A percentile compares a stretch with the other conserved stretches of the same genome.
These are phyloP conservation scores for Leucophenga maculata DNA, from an alignment of 2,888 invertebrate genomes.

Conservation along the genomic window DNA sequence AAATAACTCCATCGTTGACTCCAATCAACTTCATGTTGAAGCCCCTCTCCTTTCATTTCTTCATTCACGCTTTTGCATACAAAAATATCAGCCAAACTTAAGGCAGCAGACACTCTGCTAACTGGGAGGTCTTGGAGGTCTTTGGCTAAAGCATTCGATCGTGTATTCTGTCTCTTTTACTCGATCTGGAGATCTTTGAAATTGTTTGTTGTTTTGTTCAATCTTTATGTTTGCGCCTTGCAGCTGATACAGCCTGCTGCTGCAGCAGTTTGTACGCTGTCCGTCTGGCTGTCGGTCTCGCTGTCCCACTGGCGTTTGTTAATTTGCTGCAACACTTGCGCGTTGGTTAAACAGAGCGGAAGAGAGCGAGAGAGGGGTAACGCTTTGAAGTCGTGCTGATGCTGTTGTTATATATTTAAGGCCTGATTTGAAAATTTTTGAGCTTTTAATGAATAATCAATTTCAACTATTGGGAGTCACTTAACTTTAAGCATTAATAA, in stretches of 20 bases:
- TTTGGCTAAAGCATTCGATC: not conserved
- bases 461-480: too few species aligned
- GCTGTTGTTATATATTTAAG: slow-evolving; percentile 10
- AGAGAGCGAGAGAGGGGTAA: not conserved
- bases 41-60: slow-evolving; percentile 17
- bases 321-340: slow-evolving; percentile 4
- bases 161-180: not conserved
- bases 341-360: not conserved
- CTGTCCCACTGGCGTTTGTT: not conserved
- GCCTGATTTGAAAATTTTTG: too few species aligned
- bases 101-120: slow-evolving; percentile 37
- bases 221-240: slow-evolving; percentile 28
- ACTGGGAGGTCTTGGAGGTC: slow-evolving; percentile 54
- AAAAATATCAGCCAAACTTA: not conserved
- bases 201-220: slow-evolving; percentile 23
- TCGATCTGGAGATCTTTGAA: not conserved
- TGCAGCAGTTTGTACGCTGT: too few species aligned
- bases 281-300: not conserved
- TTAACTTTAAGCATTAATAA: too few species aligned
- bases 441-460: too few species aligned
- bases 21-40: slow-evolving; percentile 58
- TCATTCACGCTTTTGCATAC: not conserved
- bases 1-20: slow-evolving; percentile 68
- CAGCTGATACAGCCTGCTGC: slow-evolving; percentile 20
- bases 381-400: slow-evolving; percentile 15